phyloP scores from a whole-genome alignment of 2,888 invertebrate genomes.

The Sinodicranocentrus sp. region DNA sequence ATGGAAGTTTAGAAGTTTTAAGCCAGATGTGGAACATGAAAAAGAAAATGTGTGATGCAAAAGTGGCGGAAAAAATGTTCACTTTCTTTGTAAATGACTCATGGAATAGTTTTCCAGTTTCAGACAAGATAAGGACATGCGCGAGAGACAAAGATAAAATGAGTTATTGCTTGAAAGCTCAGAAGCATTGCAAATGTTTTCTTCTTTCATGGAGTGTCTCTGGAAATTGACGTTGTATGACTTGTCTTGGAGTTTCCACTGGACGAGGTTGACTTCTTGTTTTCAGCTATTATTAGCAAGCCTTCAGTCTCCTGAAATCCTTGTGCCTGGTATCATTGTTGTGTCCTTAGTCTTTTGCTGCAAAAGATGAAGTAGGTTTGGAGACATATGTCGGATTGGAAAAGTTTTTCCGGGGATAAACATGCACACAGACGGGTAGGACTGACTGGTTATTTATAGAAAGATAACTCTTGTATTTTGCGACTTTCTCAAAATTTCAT shows the following conservation, averaged over 20 bases:
- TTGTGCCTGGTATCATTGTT: slow-evolving; percentile 6
- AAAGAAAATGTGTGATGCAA: slow-evolving; percentile 34
- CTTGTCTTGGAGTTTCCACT: too few relatives aligned
- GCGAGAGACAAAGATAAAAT: slow-evolving; percentile 28
- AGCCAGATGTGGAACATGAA: slow-evolving; percentile 61
- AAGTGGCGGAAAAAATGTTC: too few relatives aligned
- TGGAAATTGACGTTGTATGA: too few relatives aligned
- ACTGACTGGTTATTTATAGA: background rate
- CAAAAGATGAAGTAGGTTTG: background rate
- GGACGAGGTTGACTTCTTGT: background rate
- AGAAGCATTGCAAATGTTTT: too few relatives aligned
- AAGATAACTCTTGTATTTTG: background rate
- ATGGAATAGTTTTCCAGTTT: background rate
- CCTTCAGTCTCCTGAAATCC: background rate
- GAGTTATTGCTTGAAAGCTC: slow-evolving; percentile 41
- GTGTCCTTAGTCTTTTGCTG: background rate
- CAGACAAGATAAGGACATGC: background rate
- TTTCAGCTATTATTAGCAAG: slow-evolving; percentile 35
- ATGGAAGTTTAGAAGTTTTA: slow-evolving; percentile 31
- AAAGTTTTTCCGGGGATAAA: background rate
- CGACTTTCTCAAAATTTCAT: too few relatives aligned
- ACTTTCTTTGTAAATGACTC: too few relatives aligned
- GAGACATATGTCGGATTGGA: background rate
- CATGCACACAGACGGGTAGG: too few relatives aligned
- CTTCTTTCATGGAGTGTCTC: too few relatives aligned